Percentiles rank a stretch among this genome's conserved stretches.
phyloP scores from a whole-genome alignment of 2,888 invertebrate species.

The Gasteruption jaculator region DNA sequence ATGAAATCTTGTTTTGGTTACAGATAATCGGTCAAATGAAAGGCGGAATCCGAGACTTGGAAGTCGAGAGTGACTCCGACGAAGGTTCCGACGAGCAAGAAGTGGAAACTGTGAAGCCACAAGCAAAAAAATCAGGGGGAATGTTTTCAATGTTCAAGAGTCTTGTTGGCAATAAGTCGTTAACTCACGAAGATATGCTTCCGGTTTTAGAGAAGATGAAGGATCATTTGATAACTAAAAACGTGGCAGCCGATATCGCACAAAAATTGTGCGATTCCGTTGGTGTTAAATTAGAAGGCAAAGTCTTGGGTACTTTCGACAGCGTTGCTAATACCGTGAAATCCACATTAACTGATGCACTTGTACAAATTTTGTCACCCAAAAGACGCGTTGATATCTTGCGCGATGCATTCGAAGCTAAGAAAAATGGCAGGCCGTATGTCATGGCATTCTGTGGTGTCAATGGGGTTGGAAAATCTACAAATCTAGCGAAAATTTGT shows the following conservation, averaged over 20 bases:
- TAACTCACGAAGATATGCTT: conserved; percentile 75
- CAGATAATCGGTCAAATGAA: conserved; percentile 81
- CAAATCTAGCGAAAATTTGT: conserved; percentile 97
- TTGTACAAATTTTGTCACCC: conserved; percentile 92
- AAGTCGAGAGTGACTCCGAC: conserved; percentile 71
- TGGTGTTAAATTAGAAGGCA: conserved; percentile 83
- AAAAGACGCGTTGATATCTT: conserved; percentile 93
- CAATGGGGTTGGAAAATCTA: conserved; percentile 98
- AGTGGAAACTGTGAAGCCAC: conserved; percentile 30
- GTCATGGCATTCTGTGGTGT: conserved; percentile 97
- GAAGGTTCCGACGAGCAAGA: conserved; percentile 58
- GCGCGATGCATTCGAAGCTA: conserved; percentile 90
- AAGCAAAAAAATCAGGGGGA: conserved; percentile 52
- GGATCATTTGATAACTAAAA: conserved; percentile 94
- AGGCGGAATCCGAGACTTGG: conserved; percentile 76
- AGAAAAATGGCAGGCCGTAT: conserved; percentile 80
- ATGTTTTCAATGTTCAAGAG: conserved; percentile 85
- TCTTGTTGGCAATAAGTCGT: conserved; percentile 83
- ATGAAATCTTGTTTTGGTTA: no score
- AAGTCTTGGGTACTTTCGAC: conserved; percentile 91
- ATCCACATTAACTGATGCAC: conserved; percentile 80
- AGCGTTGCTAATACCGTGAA: conserved; percentile 86
- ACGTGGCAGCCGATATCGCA: conserved; percentile 96
- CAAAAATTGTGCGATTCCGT: conserved; percentile 92
- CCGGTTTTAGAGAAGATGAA: conserved; percentile 89